These are phyloP conservation scores for Lamellibrachia columna DNA, from an alignment of 2,888 invertebrate species.

Conservation along the genomic window DNA sequence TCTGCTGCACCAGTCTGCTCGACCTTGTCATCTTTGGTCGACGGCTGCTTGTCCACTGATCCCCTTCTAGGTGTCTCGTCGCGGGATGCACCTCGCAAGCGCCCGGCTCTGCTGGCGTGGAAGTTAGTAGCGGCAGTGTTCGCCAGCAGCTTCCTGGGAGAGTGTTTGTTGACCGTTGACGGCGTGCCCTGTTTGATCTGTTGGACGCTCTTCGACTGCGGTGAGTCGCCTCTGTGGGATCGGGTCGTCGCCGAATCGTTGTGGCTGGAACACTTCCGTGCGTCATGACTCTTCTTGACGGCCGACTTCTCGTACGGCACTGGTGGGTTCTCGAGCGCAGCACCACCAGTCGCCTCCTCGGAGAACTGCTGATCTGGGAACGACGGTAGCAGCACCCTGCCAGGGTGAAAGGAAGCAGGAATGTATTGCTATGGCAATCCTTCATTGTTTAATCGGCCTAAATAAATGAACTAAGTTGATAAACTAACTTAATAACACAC, in stretches of 20 bases:
- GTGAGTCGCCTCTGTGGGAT: not conserved
- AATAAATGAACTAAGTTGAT: not conserved
- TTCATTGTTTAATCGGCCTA: not conserved
- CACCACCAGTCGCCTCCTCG: not conserved
- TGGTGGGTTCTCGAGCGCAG: not conserved
- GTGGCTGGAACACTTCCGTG: not conserved
- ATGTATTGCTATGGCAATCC: not conserved
- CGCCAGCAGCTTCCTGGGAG: not conserved
- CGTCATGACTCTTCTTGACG: not conserved
- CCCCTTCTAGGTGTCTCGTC: not conserved
- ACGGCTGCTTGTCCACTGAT: not conserved
- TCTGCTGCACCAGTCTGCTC: not conserved
- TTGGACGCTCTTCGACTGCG: conserved; percentile 7
- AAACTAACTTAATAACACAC: not conserved
- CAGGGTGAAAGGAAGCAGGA: not conserved
- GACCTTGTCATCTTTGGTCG: not conserved
- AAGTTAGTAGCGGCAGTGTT: not conserved
- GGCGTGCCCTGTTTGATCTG: not conserved
- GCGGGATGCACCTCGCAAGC: not conserved
- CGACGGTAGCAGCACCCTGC: not conserved
- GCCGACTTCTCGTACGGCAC: not conserved
- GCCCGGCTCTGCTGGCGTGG: not conserved
- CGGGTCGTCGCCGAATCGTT: not conserved
- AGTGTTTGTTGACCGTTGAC: not conserved
- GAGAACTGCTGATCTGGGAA: not conserved